Evolutionary conservation across 2,888 invertebrate genomes (phyloP).

Genomic region (Sicus ferrugineus): DNA sequence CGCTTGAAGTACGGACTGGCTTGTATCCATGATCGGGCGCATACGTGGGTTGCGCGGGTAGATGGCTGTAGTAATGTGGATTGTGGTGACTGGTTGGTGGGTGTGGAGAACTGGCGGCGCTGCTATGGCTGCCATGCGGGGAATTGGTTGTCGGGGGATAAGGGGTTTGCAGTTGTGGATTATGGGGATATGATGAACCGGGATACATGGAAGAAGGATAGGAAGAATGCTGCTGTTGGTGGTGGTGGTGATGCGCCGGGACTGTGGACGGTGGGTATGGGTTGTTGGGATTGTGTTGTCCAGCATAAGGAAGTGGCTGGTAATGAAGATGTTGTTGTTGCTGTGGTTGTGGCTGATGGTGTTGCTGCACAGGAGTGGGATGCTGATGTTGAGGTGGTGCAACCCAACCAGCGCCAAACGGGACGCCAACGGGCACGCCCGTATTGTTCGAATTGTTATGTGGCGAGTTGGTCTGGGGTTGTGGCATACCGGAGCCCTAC

Average conservation of each 20-base stretch:
- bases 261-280: constrained; percentile 45
- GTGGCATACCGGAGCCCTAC: constrained; percentile 64
- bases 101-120: background rate
- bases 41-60: constrained; percentile 44
- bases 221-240: constrained; percentile 42
- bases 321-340: constrained; percentile 42
- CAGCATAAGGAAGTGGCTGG: constrained; percentile 40
- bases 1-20: constrained; percentile 48
- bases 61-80: constrained; percentile 40
- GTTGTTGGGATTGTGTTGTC: constrained; percentile 25
- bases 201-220: constrained; percentile 45
- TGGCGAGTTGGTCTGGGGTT: constrained; percentile 46
- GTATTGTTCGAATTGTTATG: constrained; percentile 45
- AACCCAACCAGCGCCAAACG: constrained; percentile 62
- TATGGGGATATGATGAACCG: constrained; percentile 47
- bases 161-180: constrained; percentile 41
- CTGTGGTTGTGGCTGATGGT: constrained; percentile 38
- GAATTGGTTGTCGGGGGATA: constrained; percentile 40
- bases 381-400: constrained; percentile 52
- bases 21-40: constrained; percentile 49
- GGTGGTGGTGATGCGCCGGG: constrained; percentile 38
- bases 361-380: constrained; percentile 40
- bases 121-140: constrained; percentile 30
- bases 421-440: constrained; percentile 48
- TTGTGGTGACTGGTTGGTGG: constrained; percentile 38